These are phyloP conservation scores for Calidris pygmaea DNA, from an alignment of 2,113 vertebrate genomes.

Conservation along the genomic window DNA sequence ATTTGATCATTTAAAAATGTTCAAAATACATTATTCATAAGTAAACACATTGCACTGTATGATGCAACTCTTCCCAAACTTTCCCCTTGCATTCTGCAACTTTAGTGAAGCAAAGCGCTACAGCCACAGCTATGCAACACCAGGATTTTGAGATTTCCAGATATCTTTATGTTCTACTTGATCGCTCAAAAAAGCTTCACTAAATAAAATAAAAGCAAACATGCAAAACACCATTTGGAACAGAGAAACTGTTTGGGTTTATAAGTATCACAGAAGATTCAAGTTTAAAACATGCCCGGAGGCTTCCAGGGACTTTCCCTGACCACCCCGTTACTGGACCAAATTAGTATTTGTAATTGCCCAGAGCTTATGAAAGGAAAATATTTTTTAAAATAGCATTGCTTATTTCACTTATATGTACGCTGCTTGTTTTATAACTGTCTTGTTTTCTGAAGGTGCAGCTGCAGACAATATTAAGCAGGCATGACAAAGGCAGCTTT, in stretches of 20 bases:
- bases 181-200: neutral
- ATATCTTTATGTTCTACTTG: neutral
- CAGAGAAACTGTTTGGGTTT: neutral
- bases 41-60: rapidly evolving
- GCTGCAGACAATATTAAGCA: neutral
- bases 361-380: neutral
- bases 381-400: neutral
- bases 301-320: neutral
- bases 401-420: neutral
- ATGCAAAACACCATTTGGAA: neutral
- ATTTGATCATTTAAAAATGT: neutral
- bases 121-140: neutral
- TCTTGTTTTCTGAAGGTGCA: neutral
- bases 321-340: neutral
- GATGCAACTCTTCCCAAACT: neutral
- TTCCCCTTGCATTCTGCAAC: neutral
- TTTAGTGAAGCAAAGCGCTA: neutral
- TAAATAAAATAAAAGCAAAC: neutral
- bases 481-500: neutral
- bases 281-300: neutral
- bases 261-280: neutral
- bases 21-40: neutral
- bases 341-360: neutral
- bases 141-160: neutral
- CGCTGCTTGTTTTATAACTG: neutral